Percentiles rank a stretch among this genome's conserved stretches.
phyloP scores from a whole-genome alignment of 92 coral and sea anemone species.

The Nematostella vectensis region DNA sequence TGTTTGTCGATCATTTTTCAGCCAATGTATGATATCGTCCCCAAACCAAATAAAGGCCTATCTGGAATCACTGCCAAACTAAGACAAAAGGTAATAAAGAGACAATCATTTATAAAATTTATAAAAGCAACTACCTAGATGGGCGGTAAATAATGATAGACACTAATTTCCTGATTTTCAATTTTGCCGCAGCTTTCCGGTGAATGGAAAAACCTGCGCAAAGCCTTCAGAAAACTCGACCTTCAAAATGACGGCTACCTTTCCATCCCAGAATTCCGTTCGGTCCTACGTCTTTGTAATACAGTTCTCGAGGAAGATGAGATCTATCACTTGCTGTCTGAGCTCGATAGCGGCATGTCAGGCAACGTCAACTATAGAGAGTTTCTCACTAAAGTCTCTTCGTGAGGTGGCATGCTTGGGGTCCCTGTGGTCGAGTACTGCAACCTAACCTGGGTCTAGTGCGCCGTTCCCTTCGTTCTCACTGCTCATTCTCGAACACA shows the following conservation, averaged over 20 bases:
- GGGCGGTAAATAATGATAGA: too few species aligned
- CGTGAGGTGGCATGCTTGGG: slow-evolving; percentile 14
- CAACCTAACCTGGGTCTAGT: too few species aligned
- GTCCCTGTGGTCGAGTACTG: too few species aligned
- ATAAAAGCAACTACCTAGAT: too few species aligned
- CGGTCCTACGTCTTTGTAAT: slow-evolving; percentile 79
- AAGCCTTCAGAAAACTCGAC: slow-evolving; percentile 91
- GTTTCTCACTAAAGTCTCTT: slow-evolving; percentile 71
- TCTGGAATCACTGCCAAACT: slow-evolving; percentile 75
- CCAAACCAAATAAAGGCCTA: slow-evolving; percentile 69
- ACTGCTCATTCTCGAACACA: too few species aligned
- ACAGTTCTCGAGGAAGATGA: slow-evolving; percentile 82
- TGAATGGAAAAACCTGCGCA: slow-evolving; percentile 82
- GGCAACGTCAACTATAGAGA: slow-evolving; percentile 68
- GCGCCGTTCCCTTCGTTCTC: too few species aligned
- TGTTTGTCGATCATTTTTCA: slow-evolving; percentile 9
- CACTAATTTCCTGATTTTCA: neutral
- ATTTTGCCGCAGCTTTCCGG: slow-evolving; percentile 72
- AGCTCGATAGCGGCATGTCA: slow-evolving; percentile 68
- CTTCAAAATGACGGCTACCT: slow-evolving; percentile 83
- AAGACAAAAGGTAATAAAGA: slow-evolving; percentile 89
- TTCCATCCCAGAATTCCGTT: slow-evolving; percentile 83
- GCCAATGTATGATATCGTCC: slow-evolving; percentile 72
- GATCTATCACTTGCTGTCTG: slow-evolving; percentile 74
- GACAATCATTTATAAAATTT: too few species aligned